Percentiles rank a stretch among this genome's conserved stretches.
Evolutionary conservation across 2,888 invertebrate species (phyloP).

Genomic region (Bombylius major): DNA sequence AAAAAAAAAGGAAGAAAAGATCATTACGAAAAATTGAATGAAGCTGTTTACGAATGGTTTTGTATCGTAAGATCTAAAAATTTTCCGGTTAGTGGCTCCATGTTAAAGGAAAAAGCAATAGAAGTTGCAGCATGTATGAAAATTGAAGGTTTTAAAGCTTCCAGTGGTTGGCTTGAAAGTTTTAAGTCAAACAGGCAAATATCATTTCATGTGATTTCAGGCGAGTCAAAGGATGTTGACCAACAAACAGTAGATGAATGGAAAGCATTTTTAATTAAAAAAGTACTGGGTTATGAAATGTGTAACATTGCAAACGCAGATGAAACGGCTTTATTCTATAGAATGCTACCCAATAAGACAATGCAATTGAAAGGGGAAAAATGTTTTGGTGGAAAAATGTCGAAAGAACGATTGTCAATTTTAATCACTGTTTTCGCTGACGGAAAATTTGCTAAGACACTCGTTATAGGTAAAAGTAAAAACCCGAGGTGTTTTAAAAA

Average conservation of each 20-base stretch:
- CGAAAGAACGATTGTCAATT: background rate
- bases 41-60: background rate
- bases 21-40: background rate
- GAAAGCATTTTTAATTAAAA: background rate
- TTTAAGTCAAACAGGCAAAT: background rate
- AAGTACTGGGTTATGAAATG: background rate
- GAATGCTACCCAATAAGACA: background rate
- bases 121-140: background rate
- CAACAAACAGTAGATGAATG: background rate
- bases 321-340: background rate
- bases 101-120: background rate
- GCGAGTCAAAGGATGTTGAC: background rate
- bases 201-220: background rate
- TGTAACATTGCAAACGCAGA: background rate
- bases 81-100: background rate
- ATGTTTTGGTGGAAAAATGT: background rate
- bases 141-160: background rate
- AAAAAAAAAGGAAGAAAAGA: background rate
- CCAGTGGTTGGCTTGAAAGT: background rate
- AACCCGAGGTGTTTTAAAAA: too few species aligned
- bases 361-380: background rate
- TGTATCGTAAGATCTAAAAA: background rate
- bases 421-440: background rate
- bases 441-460: background rate
- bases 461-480: background rate